A percentile compares a stretch with the other conserved stretches of the same genome.
These are phyloP conservation scores for Stegana nigrithorax DNA, from an alignment of 2,888 invertebrate genomes.

Conservation along the genomic window DNA sequence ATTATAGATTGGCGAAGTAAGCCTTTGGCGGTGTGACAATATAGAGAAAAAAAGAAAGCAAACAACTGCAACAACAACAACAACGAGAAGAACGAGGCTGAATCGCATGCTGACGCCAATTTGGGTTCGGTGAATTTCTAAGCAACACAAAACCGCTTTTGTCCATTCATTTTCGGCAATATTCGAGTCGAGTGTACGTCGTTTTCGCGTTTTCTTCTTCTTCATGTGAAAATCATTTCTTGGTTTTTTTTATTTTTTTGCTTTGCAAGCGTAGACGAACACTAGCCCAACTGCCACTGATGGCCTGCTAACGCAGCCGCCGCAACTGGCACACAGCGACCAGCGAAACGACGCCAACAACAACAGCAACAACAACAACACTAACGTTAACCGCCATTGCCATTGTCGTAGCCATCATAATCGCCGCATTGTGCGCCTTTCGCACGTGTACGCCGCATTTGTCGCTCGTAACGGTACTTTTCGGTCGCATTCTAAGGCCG, in stretches of 20 bases:
- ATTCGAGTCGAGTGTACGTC: too few species aligned
- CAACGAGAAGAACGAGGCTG: neutral
- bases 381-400: too few species aligned
- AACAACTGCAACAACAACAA: neutral
- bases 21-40: neutral
- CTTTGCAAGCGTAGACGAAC: slow-evolving; percentile 3
- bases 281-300: too few species aligned
- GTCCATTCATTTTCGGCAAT: neutral
- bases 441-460: neutral
- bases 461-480: neutral
- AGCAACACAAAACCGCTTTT: too few species aligned
- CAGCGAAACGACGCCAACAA: slow-evolving; percentile 1
- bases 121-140: neutral
- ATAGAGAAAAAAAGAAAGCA: neutral
- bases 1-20: too few species aligned
- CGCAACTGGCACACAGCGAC: too few species aligned
- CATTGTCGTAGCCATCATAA: neutral
- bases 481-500: too few species aligned
- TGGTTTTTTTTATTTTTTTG: neutral
- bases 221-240: too few species aligned
- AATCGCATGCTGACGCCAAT: slow-evolving; percentile 6
- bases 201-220: too few species aligned
- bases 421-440: neutral
- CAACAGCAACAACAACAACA: neutral
- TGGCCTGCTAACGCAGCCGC: too few species aligned